These are phyloP conservation scores for Myotis myotis DNA, from an alignment of 2,797 vertebrate genomes.

Conservation along the genomic window DNA sequence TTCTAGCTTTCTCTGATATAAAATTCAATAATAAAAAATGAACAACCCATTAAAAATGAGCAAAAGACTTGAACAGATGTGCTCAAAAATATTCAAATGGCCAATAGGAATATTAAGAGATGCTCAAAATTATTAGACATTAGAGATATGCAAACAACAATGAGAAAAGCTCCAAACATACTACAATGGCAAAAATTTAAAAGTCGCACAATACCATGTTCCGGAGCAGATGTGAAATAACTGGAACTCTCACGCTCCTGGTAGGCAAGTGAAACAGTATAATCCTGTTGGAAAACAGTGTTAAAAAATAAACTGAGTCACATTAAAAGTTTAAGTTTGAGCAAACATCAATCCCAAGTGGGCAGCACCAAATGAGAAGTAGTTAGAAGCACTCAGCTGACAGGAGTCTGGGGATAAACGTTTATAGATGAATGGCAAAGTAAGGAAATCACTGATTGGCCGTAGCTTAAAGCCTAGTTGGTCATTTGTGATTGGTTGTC, in stretches of 20 bases:
- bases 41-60: background rate
- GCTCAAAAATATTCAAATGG: background rate
- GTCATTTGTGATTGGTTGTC: background rate
- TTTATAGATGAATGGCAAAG: background rate
- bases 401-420: background rate
- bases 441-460: background rate
- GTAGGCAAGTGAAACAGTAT: background rate
- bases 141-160: background rate
- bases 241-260: background rate
- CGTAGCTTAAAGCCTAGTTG: background rate
- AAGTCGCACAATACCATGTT: background rate
- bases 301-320: background rate
- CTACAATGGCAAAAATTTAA: background rate
- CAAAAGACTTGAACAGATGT: background rate
- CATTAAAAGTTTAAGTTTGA: background rate
- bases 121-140: background rate
- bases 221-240: background rate
- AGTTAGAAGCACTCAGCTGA: background rate
- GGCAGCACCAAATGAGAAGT: background rate
- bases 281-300: background rate
- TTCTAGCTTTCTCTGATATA: constrained; percentile 27
- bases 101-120: background rate
- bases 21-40: background rate
- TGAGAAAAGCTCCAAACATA: background rate
- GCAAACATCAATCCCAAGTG: background rate